phyloP scores from a whole-genome alignment of 2,113 vertebrate genomes.

The Lophura nycthemera region DNA sequence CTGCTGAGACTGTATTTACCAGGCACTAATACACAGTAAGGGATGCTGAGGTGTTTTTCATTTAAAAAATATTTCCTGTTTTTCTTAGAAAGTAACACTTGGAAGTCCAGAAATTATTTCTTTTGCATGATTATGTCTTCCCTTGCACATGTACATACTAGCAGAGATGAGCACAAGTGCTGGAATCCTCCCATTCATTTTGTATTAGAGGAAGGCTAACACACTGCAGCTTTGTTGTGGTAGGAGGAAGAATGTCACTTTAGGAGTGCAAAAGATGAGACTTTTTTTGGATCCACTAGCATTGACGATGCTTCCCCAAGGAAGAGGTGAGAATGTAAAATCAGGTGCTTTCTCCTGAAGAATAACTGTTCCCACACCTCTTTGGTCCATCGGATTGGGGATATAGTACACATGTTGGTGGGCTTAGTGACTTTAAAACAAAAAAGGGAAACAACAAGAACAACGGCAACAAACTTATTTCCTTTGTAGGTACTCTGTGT shows the following conservation, averaged over 20 bases:
- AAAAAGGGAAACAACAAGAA: background rate
- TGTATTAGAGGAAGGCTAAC: no score
- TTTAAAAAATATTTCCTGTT: background rate
- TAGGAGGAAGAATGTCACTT: background rate
- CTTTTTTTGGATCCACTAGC: background rate
- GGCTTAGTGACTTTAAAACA: background rate
- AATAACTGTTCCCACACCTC: background rate
- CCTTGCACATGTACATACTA: fast-evolving
- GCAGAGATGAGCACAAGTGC: background rate
- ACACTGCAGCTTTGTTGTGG: background rate
- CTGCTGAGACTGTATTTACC: background rate
- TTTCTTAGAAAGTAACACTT: background rate
- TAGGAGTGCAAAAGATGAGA: background rate
- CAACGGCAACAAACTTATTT: background rate
- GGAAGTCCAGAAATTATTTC: background rate
- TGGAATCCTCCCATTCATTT: background rate
- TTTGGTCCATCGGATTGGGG: background rate
- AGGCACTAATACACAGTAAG: background rate
- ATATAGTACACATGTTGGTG: fast-evolving
- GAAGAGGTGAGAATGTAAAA: background rate
- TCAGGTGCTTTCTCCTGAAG: background rate
- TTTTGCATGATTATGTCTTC: background rate
- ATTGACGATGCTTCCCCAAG: background rate
- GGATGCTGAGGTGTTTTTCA: background rate
- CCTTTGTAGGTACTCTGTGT: background rate